These are phyloP conservation scores for Drosophila monieri DNA, from an alignment of 2,888 invertebrate genomes.

Conservation along the genomic window DNA sequence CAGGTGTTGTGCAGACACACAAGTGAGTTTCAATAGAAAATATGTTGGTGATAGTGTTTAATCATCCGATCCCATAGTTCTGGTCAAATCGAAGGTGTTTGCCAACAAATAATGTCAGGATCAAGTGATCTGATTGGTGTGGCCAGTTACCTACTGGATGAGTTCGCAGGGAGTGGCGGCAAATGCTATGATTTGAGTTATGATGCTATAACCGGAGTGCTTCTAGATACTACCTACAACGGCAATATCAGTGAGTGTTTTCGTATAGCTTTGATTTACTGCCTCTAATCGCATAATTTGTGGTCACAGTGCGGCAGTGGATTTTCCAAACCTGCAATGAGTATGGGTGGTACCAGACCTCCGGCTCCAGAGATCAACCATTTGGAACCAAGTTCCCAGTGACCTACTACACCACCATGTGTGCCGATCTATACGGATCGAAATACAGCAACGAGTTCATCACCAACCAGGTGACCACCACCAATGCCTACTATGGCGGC, in stretches of 20 bases:
- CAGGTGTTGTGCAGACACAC: slow-evolving; percentile 80
- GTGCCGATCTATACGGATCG: slow-evolving; percentile 77
- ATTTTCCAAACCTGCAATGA: slow-evolving; percentile 93
- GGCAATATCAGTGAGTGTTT: slow-evolving; percentile 67
- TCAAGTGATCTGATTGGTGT: slow-evolving; percentile 73
- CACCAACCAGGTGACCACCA: slow-evolving; percentile 68
- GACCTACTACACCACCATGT: slow-evolving; percentile 69
- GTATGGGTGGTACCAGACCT: slow-evolving; percentile 93
- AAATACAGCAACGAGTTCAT: slow-evolving; percentile 69
- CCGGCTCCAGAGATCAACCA: slow-evolving; percentile 86
- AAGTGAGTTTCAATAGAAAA: slow-evolving; percentile 54
- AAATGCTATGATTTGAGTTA: slow-evolving; percentile 78
- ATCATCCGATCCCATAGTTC: slow-evolving; percentile 44
- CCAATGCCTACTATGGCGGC: slow-evolving; percentile 85
- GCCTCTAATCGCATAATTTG: not conserved
- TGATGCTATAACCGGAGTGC: slow-evolving; percentile 51
- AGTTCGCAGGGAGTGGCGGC: slow-evolving; percentile 38
- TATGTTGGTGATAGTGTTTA: not conserved
- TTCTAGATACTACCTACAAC: slow-evolving; percentile 57
- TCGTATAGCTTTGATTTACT: not conserved
- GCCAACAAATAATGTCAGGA: slow-evolving; percentile 69
- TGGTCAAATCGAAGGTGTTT: slow-evolving; percentile 73
- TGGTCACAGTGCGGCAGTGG: slow-evolving; percentile 87
- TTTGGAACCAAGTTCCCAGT: slow-evolving; percentile 83
- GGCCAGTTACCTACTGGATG: slow-evolving; percentile 60